Percentiles rank a stretch among this genome's conserved stretches.
phyloP scores from a whole-genome alignment of 2,888 invertebrate species.

The Drosophila anomelani region DNA sequence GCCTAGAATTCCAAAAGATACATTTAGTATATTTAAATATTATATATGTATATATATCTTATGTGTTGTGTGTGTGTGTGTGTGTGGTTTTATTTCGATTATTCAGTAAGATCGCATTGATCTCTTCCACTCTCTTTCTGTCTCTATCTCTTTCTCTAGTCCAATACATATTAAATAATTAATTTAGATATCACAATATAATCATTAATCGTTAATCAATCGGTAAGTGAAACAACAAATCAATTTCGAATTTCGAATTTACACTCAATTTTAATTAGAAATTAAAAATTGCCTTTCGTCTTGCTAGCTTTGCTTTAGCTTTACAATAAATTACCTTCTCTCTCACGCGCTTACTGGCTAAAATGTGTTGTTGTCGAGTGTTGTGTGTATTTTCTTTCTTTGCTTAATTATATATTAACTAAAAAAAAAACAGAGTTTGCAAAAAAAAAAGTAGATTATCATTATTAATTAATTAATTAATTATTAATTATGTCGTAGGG shows the following conservation, averaged over 20 bases:
- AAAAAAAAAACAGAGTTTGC: slow-evolving; percentile 3
- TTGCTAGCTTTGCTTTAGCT: slow-evolving; percentile 11
- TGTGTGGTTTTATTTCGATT: slow-evolving; percentile 13
- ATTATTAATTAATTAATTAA: not conserved
- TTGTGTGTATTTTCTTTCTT: slow-evolving; percentile 27
- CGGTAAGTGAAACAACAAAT: slow-evolving; percentile 27
- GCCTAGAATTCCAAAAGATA: slow-evolving; percentile 30
- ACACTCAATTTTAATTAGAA: slow-evolving; percentile 10
- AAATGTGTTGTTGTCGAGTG: slow-evolving; percentile 21
- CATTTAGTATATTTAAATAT: slow-evolving; percentile 15
- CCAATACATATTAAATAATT: slow-evolving; percentile 46
- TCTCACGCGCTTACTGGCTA: slow-evolving; percentile 9
- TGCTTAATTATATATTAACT: slow-evolving; percentile 39
- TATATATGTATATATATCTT: slow-evolving; percentile 14
- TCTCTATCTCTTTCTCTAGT: slow-evolving; percentile 21
- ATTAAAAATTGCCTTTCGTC: slow-evolving; percentile 13
- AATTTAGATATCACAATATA: slow-evolving; percentile 76
- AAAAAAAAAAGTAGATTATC: slow-evolving; percentile 20
- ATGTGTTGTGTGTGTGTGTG: slow-evolving; percentile 5
- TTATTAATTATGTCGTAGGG: slow-evolving; percentile 12
- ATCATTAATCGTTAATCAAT: slow-evolving; percentile 51
- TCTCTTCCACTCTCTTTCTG: not conserved
- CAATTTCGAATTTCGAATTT: slow-evolving; percentile 33
- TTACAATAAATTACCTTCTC: slow-evolving; percentile 21
- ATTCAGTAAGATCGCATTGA: slow-evolving; percentile 40